Base-by-base conservation (phyloP, 1,140 invertebrate genomes). In the Apolygus lucorum region DNA sequence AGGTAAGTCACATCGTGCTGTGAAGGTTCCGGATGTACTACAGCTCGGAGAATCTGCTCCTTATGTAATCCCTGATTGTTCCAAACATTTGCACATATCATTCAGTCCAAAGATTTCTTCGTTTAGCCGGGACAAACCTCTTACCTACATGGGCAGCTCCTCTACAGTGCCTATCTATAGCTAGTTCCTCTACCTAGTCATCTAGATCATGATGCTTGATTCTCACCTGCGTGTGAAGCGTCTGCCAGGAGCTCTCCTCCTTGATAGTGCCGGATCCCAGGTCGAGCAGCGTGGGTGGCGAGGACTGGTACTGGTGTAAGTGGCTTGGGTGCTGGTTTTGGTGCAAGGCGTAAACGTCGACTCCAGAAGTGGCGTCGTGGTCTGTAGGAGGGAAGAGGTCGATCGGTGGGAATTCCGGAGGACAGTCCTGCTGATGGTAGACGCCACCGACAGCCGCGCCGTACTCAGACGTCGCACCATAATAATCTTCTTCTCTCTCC, bases 301-400 rank as follows among this genome's bases (percentile, higher is more conserved):
- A 89, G 42, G 82, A 21, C 22, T 59, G 54, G 22, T 59, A 21
- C 8, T 59, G 22, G 2, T 59, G 54, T 4, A 4, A 21, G 4
- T 4, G 34, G 34, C 17, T 42, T 4, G 34, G 34, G 34, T 42
- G 34, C 34, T 8, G 34, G 54, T 59, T 11, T 8, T 11, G 8
- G 34, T 49, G 74, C 25, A 65, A 70, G 1, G 28, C 49, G 42
- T 29, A 25, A 25, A n/a, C 27, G 2, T 24, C 68, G 21, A 42
- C 17, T 27, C 25, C 83, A 82, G 2, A 83, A 73, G 0, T 22
- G 84, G 49, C 25, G 59, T 14, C 1, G 68, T 65, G 13, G 34
- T 17, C 17, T 25, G 24, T 87, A 75, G 90, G 87, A 0, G 88
- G 87, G 75, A 90, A 89, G n/a, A 89, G 81, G 73, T 90, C 88